Percentiles rank a stretch among this genome's conserved stretches.
Evolutionary conservation across 2,113 vertebrate species (phyloP).

Genomic region (Megaptera novaeangliae): DNA sequence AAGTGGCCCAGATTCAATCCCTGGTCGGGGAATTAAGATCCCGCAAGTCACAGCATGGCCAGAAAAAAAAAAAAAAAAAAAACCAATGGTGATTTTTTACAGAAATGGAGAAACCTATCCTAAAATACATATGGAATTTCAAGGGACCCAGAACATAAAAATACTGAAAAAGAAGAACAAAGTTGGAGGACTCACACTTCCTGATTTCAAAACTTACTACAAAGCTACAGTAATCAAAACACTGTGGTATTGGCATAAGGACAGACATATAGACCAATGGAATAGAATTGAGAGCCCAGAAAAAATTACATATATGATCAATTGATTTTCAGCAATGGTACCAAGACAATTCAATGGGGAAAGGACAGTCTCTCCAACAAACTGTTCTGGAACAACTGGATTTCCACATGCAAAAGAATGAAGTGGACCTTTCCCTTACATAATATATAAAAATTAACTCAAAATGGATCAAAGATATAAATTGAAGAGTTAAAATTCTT

Average conservation of each 20-base stretch:
- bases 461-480: background rate
- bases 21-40: background rate
- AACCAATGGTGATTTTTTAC: background rate
- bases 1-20: no score
- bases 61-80: no score
- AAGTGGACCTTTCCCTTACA: background rate
- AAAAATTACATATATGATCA: background rate
- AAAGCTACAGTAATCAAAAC: conserved; percentile 14
- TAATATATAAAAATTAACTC: background rate
- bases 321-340: conserved; percentile 2
- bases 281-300: background rate
- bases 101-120: conserved; percentile 20
- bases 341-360: background rate
- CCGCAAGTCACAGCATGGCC: no score
- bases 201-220: background rate
- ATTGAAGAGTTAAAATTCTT: background rate
- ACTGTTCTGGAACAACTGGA: background rate
- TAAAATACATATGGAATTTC: conserved; percentile 16
- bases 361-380: background rate
- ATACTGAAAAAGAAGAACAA: background rate
- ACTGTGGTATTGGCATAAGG: background rate
- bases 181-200: background rate
- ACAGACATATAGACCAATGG: background rate
- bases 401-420: background rate
- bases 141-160: background rate